Evolutionary conservation across 2,797 vertebrate genomes (phyloP).

Genomic region (Diplodus puntazzo): DNA sequence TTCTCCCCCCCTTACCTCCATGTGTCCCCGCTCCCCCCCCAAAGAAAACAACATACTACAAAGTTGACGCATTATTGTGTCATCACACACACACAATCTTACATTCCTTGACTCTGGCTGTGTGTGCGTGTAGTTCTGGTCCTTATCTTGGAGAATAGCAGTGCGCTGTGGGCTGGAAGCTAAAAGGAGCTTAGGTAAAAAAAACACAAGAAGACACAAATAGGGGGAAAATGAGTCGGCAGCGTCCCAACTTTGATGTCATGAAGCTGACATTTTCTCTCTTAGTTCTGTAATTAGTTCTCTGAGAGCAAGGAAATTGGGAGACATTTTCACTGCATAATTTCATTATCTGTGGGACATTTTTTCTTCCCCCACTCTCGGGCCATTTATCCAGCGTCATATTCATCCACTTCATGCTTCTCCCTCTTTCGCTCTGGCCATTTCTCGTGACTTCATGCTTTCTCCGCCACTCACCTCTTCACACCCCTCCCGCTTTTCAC

Average conservation of each 20-base stretch:
- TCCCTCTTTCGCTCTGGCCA: constrained; percentile 28
- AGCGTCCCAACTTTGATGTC: constrained; percentile 75
- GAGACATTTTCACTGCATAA: constrained; percentile 66
- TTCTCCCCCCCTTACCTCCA: neutral
- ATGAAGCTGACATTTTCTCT: constrained; percentile 72
- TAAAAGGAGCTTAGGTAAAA: constrained; percentile 72
- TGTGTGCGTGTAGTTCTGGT: constrained; percentile 25
- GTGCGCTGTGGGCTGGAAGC: constrained; percentile 56
- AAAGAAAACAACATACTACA: neutral
- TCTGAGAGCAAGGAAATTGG: constrained; percentile 69
- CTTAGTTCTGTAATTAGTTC: constrained; percentile 79
- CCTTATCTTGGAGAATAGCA: constrained; percentile 67
- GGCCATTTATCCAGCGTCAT: constrained; percentile 61
- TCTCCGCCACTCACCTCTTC: constrained; percentile 31
- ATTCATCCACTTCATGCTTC: constrained; percentile 36
- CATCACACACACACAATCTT: neutral
- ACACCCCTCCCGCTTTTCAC: constrained; percentile 46
- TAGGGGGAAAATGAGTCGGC: constrained; percentile 61
- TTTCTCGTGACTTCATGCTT: constrained; percentile 44
- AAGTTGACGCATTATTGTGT: constrained; percentile 23
- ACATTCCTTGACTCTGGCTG: constrained; percentile 24
- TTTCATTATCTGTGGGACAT: constrained; percentile 74
- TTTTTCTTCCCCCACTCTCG: constrained; percentile 45
- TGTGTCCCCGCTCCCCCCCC: too few relatives aligned
- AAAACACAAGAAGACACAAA: constrained; percentile 63